Conservation (phyloP, 2,113 vertebrate genomes). For the Himantopus leucocephalus region DNA sequence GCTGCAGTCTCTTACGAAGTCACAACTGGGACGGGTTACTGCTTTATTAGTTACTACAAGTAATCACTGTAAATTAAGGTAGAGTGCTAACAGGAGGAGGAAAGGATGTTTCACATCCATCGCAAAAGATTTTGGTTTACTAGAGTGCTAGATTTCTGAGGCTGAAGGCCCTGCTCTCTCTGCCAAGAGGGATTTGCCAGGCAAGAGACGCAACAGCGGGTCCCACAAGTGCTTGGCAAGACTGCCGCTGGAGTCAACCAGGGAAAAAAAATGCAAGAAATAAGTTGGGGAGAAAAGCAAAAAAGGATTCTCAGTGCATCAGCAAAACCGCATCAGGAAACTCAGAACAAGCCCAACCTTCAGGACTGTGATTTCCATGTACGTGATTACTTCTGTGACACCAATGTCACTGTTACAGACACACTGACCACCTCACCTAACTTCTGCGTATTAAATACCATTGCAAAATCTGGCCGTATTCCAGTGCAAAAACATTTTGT, state of each 20-base stretch:
- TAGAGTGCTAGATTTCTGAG: not conserved
- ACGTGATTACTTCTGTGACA: not conserved
- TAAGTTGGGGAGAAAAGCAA: not conserved
- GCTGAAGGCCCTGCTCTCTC: not conserved
- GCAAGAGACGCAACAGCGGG: not conserved
- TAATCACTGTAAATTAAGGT: not conserved
- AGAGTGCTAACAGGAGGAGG: not conserved
- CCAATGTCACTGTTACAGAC: not conserved
- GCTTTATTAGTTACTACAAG: not conserved
- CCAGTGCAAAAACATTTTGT: not conserved
- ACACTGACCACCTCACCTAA: not conserved
- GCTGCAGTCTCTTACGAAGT: not conserved
- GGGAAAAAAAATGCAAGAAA: not conserved
- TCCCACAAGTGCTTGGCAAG: not conserved
- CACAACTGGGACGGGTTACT: not conserved
- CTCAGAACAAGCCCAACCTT: not conserved
- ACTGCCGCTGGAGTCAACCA: not conserved
- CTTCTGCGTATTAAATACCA: not conserved
- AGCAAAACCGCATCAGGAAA: not conserved
- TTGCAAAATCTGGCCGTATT: not conserved
- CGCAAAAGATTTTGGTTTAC: not conserved
- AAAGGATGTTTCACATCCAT: not conserved
- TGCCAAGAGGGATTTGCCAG: not conserved
- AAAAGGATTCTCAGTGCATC: not conserved
- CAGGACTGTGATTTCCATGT: not conserved